A percentile compares a stretch with the other conserved stretches of the same genome.
These are phyloP conservation scores for Nebria brevicollis DNA, from an alignment of 2,888 invertebrate genomes.

Conservation along the genomic window DNA sequence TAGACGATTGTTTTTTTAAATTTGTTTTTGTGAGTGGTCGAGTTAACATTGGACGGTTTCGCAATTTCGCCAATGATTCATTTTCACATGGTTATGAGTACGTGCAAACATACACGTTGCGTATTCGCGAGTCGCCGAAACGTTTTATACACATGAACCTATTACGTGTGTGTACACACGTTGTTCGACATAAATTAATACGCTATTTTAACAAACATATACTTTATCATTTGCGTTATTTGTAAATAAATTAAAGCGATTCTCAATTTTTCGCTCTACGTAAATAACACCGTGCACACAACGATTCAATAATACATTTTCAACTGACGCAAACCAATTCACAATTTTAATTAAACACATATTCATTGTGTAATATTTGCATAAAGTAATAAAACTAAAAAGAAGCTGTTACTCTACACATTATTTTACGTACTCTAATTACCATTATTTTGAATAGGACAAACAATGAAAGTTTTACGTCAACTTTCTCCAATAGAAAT, in stretches of 20 bases:
- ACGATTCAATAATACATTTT: too few relatives aligned
- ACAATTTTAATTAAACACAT: too few relatives aligned
- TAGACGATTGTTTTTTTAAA: background rate
- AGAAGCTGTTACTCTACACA: too few relatives aligned
- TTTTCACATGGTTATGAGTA: background rate
- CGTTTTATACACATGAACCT: background rate
- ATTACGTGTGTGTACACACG: background rate
- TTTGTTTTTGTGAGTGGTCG: background rate
- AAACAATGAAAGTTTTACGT: background rate
- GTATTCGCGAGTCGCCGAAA: slow-evolving; percentile 1
- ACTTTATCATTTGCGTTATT: background rate
- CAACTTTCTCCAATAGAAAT: background rate
- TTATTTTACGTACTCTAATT: background rate
- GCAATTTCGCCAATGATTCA: background rate
- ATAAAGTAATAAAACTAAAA: too few relatives aligned
- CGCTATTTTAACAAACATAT: background rate
- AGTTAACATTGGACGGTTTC: background rate
- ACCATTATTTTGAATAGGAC: background rate
- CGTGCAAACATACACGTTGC: background rate
- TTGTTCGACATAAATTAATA: background rate
- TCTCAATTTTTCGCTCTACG: too few relatives aligned
- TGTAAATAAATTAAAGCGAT: background rate
- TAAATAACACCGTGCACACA: too few relatives aligned
- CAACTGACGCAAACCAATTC: too few relatives aligned
- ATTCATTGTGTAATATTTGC: too few relatives aligned